Percentiles rank a stretch among this genome's conserved stretches.
Conservation (phyloP, 1,140 invertebrate species). For the Dendrolimus punctatus region DNA sequence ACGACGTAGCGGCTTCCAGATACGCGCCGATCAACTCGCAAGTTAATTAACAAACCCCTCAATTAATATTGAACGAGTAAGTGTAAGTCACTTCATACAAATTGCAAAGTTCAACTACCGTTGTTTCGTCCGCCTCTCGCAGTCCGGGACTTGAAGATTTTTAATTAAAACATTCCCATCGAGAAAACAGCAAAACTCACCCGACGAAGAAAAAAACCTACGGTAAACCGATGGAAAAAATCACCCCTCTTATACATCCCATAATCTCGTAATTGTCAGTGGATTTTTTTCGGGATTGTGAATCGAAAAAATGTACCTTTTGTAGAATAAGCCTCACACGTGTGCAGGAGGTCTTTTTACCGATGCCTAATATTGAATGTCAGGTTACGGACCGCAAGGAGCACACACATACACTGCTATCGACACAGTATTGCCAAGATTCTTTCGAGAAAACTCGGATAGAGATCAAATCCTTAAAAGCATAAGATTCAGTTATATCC, state of each 20-base stretch:
- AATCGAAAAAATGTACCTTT: constrained; percentile 50
- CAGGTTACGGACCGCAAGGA: not conserved
- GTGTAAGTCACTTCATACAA: constrained; percentile 22
- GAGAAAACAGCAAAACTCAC: constrained; percentile 16
- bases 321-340: constrained; percentile 49
- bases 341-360: constrained; percentile 41
- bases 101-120: constrained; percentile 24
- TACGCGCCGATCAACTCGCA: constrained; percentile 12
- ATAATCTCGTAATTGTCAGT: constrained; percentile 55
- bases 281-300: constrained; percentile 38
- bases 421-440: too few relatives aligned
- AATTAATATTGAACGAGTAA: constrained; percentile 22
- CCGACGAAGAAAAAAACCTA: constrained; percentile 33
- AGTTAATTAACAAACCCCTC: constrained; percentile 29
- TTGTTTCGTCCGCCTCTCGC: constrained; percentile 12
- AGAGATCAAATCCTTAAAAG: too few relatives aligned
- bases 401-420: too few relatives aligned
- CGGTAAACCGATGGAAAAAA: constrained; percentile 28
- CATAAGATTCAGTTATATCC: too few relatives aligned
- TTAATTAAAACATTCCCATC: constrained; percentile 35
- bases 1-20: constrained; percentile 8
- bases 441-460: too few relatives aligned
- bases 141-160: constrained; percentile 12
- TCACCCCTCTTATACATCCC: constrained; percentile 32
- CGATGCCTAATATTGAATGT: constrained; percentile 36